Evolutionary conservation across 1,140 invertebrate genomes (phyloP).

Genomic region (Plutomurus gul): DNA sequence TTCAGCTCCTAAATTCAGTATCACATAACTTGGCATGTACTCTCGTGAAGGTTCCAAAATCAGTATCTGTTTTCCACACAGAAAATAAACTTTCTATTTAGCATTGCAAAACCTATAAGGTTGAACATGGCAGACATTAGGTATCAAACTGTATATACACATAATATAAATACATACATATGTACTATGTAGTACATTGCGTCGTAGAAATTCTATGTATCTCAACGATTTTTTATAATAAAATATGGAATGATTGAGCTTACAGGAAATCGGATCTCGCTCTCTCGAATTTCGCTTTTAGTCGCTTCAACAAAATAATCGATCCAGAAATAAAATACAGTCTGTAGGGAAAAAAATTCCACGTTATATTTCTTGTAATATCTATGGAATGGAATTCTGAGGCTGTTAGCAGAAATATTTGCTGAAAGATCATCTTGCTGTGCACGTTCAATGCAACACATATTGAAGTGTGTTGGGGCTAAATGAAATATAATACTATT

Average conservation of each 20-base stretch:
- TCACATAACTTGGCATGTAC: slow-evolving; percentile 92
- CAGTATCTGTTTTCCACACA: slow-evolving; percentile 68
- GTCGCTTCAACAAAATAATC: slow-evolving; percentile 97
- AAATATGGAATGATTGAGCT: slow-evolving; percentile 58
- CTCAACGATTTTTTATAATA: neutral
- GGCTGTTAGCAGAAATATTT: no score
- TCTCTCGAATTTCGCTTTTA: slow-evolving; percentile 74
- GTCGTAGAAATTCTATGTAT: neutral
- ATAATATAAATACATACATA: no score
- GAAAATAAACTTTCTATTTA: slow-evolving; percentile 30
- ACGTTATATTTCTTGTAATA: no score
- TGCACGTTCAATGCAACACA: no score
- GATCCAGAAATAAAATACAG: slow-evolving; percentile 96
- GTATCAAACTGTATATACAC: no score
- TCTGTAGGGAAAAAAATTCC: no score
- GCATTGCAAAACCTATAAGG: neutral
- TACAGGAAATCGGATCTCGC: slow-evolving; percentile 88
- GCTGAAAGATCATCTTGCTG: no score
- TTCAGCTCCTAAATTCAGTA: slow-evolving; percentile 90
- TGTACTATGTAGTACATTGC: no score
- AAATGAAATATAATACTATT: no score
- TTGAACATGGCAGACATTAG: no score
- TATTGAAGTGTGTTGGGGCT: no score
- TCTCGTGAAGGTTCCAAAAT: slow-evolving; percentile 92
- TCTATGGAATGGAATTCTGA: no score